Evolutionary conservation across 2,888 invertebrate genomes (phyloP).

Genomic region (Bursaphelenchus okinawaensis): DNA sequence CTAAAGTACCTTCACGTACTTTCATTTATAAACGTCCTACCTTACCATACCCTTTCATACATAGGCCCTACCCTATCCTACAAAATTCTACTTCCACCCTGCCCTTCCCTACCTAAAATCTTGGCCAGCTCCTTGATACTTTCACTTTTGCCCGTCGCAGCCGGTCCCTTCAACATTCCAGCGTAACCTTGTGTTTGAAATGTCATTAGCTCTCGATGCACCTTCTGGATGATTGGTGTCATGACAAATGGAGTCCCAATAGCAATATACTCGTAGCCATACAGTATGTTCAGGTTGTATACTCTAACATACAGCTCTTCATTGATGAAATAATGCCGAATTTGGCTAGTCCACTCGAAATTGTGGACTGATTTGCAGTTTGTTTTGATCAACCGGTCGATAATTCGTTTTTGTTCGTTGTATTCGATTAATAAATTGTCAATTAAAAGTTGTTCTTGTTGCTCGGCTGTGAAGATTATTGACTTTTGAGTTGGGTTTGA

Average conservation of each 20-base stretch:
- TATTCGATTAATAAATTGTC: slow-evolving; percentile 23
- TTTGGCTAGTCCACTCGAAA: slow-evolving; percentile 20
- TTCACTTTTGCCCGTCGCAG: slow-evolving; percentile 28
- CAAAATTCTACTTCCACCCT: too few relatives aligned
- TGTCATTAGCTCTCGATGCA: slow-evolving; percentile 25
- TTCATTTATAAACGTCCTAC: too few relatives aligned
- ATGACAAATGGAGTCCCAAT: slow-evolving; percentile 23
- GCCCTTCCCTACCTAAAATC: slow-evolving; percentile 19
- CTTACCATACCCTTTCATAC: too few relatives aligned
- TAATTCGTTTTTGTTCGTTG: slow-evolving; percentile 13
- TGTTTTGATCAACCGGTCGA: background rate
- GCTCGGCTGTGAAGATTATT: background rate
- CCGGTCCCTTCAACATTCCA: slow-evolving; percentile 27
- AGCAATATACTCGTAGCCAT: slow-evolving; percentile 28
- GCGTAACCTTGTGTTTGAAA: slow-evolving; percentile 28
- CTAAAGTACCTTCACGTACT: too few relatives aligned
- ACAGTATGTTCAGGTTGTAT: slow-evolving; percentile 27
- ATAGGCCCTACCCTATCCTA: too few relatives aligned
- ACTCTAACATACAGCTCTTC: slow-evolving; percentile 34
- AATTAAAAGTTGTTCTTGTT: slow-evolving; percentile 8
- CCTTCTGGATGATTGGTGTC: slow-evolving; percentile 19
- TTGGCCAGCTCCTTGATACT: slow-evolving; percentile 28
- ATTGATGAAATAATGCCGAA: slow-evolving; percentile 35
- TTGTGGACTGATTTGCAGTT: slow-evolving; percentile 16
- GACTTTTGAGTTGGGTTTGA: too few relatives aligned